phyloP scores from a whole-genome alignment of 2,797 vertebrate genomes.

The Potorous gilbertii region DNA sequence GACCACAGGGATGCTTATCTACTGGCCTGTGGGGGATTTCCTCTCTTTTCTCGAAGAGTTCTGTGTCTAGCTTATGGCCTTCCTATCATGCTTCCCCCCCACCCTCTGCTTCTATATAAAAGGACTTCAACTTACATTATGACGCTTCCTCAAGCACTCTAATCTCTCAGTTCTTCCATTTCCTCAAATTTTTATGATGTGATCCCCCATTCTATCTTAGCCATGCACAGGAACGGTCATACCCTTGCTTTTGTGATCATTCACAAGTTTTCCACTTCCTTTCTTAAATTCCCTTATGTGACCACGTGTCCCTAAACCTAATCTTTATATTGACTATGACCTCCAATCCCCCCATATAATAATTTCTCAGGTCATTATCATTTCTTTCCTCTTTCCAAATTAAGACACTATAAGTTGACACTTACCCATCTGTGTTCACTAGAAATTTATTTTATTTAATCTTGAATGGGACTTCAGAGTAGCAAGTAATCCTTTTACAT shows the following conservation, averaged over 20 bases:
- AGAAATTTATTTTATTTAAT: background rate
- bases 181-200: background rate
- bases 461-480: background rate
- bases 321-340: background rate
- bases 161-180: background rate
- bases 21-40: background rate
- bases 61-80: background rate
- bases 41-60: background rate
- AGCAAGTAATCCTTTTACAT: background rate
- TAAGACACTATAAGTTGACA: background rate
- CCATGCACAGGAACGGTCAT: background rate
- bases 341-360: background rate
- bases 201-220: background rate
- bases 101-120: background rate
- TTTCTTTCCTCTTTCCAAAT: background rate
- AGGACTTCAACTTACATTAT: background rate
- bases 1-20: background rate
- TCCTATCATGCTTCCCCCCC: background rate
- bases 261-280: background rate
- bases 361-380: background rate
- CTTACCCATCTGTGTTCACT: background rate
- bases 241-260: background rate
- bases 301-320: background rate
- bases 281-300: background rate
- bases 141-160: background rate